phyloP scores from a whole-genome alignment of 2,797 vertebrate genomes.

The Apodemus agrarius region DNA sequence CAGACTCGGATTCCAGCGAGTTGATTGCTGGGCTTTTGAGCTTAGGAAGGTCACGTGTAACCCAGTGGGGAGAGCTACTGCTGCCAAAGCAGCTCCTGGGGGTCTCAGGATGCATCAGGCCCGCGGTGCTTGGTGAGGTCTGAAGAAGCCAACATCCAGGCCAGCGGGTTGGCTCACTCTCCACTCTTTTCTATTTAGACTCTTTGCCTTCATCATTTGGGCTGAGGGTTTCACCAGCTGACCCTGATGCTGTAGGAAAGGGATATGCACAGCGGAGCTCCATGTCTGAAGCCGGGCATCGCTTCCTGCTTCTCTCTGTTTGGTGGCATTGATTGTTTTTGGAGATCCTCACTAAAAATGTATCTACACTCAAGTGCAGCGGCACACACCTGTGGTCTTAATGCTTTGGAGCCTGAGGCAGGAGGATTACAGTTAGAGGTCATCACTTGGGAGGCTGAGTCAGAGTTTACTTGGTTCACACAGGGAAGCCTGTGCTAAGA shows the following conservation, averaged over 20 bases:
- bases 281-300: not conserved
- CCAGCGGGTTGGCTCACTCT: not conserved
- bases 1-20: conserved; percentile 72
- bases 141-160: conserved; percentile 52
- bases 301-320: not conserved
- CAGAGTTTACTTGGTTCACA: not conserved
- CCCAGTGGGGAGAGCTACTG: conserved; percentile 67
- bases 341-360: conserved; percentile 16
- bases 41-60: conserved; percentile 77
- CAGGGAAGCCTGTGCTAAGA: not conserved
- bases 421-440: not conserved
- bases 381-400: not conserved
- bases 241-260: not conserved
- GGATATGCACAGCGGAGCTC: not conserved
- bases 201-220: not conserved
- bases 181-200: not conserved
- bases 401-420: not conserved
- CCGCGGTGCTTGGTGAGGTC: conserved; percentile 41
- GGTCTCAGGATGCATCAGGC: conserved; percentile 47
- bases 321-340: conserved; percentile 23
- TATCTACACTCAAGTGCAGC: not conserved
- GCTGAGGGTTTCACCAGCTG: not conserved
- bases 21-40: conserved; percentile 81
- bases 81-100: conserved; percentile 72
- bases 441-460: not conserved